Conservation (phyloP, 2,797 vertebrate species). For the Eutrigla gurnardus region DNA sequence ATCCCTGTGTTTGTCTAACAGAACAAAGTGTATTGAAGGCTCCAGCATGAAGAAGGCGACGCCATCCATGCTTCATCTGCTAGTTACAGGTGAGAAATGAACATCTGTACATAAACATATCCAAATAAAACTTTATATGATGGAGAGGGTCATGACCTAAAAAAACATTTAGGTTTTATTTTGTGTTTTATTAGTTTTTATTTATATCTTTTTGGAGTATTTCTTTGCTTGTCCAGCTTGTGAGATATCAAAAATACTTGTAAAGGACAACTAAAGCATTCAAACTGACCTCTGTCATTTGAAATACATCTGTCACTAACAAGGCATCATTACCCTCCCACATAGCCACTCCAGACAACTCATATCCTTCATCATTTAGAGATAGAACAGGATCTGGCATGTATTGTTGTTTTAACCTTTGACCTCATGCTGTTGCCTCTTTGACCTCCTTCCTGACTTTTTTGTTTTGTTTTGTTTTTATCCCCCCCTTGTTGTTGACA, state of each 20-base stretch:
- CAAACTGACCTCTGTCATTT: conserved; percentile 38
- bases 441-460: conserved; percentile 61
- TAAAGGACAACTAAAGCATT: conserved; percentile 25
- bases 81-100: conserved; percentile 74
- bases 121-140: not conserved
- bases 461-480: not conserved
- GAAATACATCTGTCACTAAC: conserved; percentile 59
- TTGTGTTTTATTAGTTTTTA: no score
- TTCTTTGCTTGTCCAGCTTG: conserved; percentile 7
- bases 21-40: conserved; percentile 48
- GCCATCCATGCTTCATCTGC: conserved; percentile 50
- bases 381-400: conserved; percentile 66
- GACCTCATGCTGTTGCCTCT: conserved; percentile 51
- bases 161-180: not conserved
- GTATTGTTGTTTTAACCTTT: conserved; percentile 78
- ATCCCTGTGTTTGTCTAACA: conserved; percentile 53
- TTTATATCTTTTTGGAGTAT: not conserved
- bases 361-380: conserved; percentile 69
- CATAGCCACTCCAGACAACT: conserved; percentile 53
- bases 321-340: conserved; percentile 43
- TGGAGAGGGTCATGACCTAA: not conserved
- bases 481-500: conserved; percentile 49
- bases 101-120: conserved; percentile 7
- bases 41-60: conserved; percentile 68
- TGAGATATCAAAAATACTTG: conserved; percentile 31